A percentile compares a stretch with the other conserved stretches of the same genome.
Evolutionary conservation across 2,797 vertebrate species (phyloP).

Genomic region (Prionace glauca): DNA sequence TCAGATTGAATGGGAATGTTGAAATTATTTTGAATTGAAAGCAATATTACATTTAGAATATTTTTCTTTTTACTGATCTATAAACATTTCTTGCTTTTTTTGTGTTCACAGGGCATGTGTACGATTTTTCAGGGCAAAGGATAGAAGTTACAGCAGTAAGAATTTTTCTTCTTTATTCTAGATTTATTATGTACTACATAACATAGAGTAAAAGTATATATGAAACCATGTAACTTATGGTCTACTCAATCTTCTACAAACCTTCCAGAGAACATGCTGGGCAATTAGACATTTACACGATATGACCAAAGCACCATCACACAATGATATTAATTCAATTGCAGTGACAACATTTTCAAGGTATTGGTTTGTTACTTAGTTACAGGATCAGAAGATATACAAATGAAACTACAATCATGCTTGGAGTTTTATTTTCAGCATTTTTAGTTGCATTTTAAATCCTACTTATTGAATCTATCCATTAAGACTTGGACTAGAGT

Average conservation of each 20-base stretch:
- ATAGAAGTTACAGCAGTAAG: conserved; percentile 72
- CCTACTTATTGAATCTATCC: neutral
- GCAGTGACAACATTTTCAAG: neutral
- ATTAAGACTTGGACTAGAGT: neutral
- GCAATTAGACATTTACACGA: too few relatives aligned
- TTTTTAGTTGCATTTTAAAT: neutral
- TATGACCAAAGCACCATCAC: neutral
- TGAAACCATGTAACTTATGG: neutral
- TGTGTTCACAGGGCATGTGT: conserved; percentile 62
- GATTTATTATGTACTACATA: neutral
- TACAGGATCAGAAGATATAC: neutral
- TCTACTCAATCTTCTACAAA: neutral
- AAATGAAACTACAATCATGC: neutral
- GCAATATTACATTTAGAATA: neutral
- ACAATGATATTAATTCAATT: neutral
- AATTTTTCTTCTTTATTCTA: conserved; percentile 20
- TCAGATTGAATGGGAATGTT: neutral
- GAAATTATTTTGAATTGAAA: neutral
- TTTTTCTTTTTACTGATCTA: neutral
- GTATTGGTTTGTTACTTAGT: neutral
- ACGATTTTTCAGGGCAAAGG: conserved; percentile 59
- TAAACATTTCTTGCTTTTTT: conserved; percentile 43
- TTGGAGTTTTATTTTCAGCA: neutral
- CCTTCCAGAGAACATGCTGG: neutral
- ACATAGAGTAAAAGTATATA: neutral